Evolutionary conservation across 2,888 invertebrate species (phyloP).

Genomic region (Trilocha varians): DNA sequence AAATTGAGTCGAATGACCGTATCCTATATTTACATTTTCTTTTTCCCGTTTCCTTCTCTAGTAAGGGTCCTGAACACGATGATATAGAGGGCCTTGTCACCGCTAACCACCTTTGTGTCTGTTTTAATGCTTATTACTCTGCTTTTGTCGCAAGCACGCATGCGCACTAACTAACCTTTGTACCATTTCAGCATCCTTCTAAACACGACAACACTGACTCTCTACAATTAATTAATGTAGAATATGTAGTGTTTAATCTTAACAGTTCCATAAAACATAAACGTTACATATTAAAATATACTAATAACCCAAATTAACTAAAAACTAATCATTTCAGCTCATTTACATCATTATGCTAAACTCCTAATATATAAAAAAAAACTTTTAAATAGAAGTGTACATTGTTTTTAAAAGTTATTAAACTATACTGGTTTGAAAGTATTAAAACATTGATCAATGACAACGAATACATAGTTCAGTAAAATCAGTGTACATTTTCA

Average conservation of each 20-base stretch:
- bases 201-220: slow-evolving; percentile 55
- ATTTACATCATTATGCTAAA: no score
- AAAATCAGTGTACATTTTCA: no score
- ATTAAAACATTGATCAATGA: no score
- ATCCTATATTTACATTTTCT: slow-evolving; percentile 4
- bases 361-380: no score
- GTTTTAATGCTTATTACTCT: slow-evolving; percentile 49
- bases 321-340: no score
- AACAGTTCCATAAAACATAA: no score
- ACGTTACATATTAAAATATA: no score
- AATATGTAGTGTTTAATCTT: neutral
- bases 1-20: neutral
- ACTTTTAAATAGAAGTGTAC: no score
- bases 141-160: slow-evolving; percentile 63
- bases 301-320: no score
- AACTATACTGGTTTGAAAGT: no score
- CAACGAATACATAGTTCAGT: no score
- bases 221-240: neutral
- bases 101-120: slow-evolving; percentile 50
- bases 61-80: slow-evolving; percentile 17
- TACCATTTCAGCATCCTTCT: slow-evolving; percentile 67
- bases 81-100: slow-evolving; percentile 42
- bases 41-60: slow-evolving; percentile 18
- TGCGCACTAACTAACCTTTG: slow-evolving; percentile 67
- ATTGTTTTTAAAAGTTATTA: no score